These are phyloP conservation scores for Oreotragus oreotragus DNA, from an alignment of 2,113 vertebrate species.

Conservation along the genomic window DNA sequence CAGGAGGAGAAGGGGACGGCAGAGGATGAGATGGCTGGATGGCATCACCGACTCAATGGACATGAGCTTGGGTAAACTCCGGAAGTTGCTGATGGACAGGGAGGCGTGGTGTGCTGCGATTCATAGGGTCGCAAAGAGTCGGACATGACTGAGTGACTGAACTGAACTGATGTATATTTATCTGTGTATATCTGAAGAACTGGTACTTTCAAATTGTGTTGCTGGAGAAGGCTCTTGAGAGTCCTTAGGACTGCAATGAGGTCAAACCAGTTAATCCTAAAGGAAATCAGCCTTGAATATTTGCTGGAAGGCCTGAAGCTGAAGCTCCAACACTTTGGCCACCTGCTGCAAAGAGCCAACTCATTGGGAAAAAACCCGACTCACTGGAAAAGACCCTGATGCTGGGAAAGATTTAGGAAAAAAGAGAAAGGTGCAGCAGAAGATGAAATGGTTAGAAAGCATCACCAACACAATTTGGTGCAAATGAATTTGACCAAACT, in stretches of 20 bases:
- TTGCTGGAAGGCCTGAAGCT: not conserved
- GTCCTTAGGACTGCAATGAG: not conserved
- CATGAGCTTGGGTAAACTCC: too few relatives aligned
- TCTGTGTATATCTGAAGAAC: not conserved
- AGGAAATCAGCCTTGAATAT: not conserved
- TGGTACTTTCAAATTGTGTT: not conserved
- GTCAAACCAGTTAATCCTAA: not conserved
- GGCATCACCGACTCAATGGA: too few relatives aligned
- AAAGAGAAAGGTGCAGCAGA: not conserved
- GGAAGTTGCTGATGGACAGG: too few relatives aligned
- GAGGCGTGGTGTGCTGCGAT: too few relatives aligned
- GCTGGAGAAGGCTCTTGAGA: not conserved
- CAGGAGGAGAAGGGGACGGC: too few relatives aligned
- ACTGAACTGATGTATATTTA: not conserved
- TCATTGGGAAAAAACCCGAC: fast-evolving
- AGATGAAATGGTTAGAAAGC: not conserved
- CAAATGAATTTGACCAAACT: not conserved
- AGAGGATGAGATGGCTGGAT: too few relatives aligned
- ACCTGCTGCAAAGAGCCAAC: not conserved
- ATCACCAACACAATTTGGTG: not conserved
- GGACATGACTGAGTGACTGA: too few relatives aligned
- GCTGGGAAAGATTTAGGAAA: not conserved
- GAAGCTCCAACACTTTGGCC: not conserved
- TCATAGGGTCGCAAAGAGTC: too few relatives aligned
- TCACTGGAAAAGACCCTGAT: not conserved